Base-by-base conservation (phyloP, 2,113 vertebrate species). In the Centropus unirufus region DNA sequence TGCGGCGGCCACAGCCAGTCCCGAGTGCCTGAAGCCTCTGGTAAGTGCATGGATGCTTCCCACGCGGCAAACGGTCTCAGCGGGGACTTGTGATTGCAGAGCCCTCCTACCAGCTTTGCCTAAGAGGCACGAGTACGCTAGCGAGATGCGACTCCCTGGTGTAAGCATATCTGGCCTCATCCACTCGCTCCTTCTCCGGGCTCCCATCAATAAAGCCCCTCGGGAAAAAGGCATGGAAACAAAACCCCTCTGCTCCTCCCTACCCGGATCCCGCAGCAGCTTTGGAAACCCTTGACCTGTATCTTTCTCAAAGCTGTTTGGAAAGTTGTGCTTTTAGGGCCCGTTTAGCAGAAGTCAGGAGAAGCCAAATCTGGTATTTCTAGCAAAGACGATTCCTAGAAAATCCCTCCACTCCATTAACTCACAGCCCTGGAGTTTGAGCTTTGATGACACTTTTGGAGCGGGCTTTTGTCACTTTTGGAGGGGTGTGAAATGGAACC, bases 91-190 rank as follows among this genome's bases (percentile, higher is more conserved):
- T 21, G 4, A 10, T 24, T 57, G 21, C 40, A 14, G n/a, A 61
- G 52, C 64, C 34, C 63, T 21, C 22, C 7, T 8, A 10, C 0
- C 12, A 0, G 4, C 36, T 61, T 36, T 61, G 14, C 29, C 89
- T 30, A 11, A 24, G 18, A 24, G 27, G 29, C 6, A 2, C 0
- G 4, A 54, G 12, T 4, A 30, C 2, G 0, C 42, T 8, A 24
- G 6, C 22, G 13, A n/a, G 26, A 47, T 0, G 0, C 6, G 26
- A 14, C 27, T 15, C 58, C 32, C 39, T 34, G 12, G 40, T 1
- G 3, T 16, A 4, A 5, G 27, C 12, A 5, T 2, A 5, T 12
- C 46, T 40, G 57, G 42, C 46, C 42, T 58, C 17, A 8, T 1
- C 11, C 46, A 22, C 29, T 34, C 36, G 15, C 29, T 36, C 36